Evolutionary conservation across 1,140 invertebrate species (phyloP).

Genomic region (Gryllus bimaculatus): DNA sequence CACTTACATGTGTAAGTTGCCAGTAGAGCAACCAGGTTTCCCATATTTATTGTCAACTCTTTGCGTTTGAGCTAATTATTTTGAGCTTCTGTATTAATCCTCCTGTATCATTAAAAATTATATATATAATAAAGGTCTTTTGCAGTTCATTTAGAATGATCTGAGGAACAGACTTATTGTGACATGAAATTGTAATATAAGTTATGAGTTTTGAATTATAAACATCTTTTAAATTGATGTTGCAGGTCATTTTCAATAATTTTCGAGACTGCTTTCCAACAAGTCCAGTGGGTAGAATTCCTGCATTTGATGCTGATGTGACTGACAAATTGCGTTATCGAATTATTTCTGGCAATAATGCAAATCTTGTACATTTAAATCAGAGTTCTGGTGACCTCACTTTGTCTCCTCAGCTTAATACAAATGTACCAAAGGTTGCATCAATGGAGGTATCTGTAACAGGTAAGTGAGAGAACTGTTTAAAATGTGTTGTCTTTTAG

Average conservation of each 20-base stretch:
- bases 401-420: constrained; percentile 85
- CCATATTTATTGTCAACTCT: too few relatives aligned
- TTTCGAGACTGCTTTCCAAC: constrained; percentile 88
- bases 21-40: too few relatives aligned
- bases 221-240: too few relatives aligned
- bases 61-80: too few relatives aligned
- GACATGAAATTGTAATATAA: neutral
- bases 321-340: constrained; percentile 64
- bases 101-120: too few relatives aligned
- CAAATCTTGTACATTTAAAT: constrained; percentile 77
- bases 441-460: constrained; percentile 90
- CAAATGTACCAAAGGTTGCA: constrained; percentile 89
- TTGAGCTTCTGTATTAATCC: too few relatives aligned
- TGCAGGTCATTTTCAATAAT: constrained; percentile 91
- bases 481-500: too few relatives aligned
- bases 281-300: constrained; percentile 78
- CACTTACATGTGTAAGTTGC: too few relatives aligned
- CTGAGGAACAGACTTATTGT: neutral
- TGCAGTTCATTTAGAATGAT: neutral
- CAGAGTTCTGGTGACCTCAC: constrained; percentile 73
- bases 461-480: constrained; percentile 40
- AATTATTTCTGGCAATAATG: constrained; percentile 87
- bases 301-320: constrained; percentile 89
- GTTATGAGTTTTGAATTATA: too few relatives aligned
- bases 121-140: neutral